Evolutionary conservation across 2,113 vertebrate genomes (phyloP).

Genomic region (Callaeas wilsoni): DNA sequence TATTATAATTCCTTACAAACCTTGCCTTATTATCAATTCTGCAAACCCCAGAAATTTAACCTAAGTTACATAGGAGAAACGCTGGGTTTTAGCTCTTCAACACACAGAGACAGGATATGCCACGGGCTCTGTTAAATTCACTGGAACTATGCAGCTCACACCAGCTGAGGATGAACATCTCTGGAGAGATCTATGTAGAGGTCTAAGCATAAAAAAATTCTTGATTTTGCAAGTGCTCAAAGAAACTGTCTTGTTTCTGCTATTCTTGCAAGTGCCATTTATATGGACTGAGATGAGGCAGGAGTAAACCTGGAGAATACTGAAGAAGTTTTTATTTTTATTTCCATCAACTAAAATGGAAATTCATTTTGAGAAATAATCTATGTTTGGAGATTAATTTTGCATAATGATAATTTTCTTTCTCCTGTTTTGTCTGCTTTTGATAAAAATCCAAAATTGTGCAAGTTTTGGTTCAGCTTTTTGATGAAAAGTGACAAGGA

Average conservation of each 20-base stretch:
- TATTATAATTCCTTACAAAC: background rate
- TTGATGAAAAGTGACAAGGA: background rate
- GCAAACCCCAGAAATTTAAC: background rate
- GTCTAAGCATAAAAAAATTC: background rate
- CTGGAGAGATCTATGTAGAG: background rate
- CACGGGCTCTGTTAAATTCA: background rate
- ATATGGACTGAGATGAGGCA: background rate
- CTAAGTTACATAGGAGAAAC: background rate
- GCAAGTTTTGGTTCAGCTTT: background rate
- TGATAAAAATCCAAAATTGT: background rate
- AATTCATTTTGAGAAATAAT: background rate
- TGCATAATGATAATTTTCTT: background rate
- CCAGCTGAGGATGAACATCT: background rate
- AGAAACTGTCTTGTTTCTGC: background rate
- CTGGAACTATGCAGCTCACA: background rate
- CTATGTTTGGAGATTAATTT: background rate
- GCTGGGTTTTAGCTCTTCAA: background rate
- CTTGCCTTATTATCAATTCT: background rate
- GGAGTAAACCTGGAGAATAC: background rate
- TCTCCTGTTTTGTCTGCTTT: background rate
- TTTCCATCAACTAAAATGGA: background rate
- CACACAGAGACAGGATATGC: background rate
- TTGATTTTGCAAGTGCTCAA: background rate
- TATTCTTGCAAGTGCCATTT: background rate
- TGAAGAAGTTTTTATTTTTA: background rate